phyloP scores from a whole-genome alignment of 2,113 vertebrate species.

The Gymnocephalus cernua region DNA sequence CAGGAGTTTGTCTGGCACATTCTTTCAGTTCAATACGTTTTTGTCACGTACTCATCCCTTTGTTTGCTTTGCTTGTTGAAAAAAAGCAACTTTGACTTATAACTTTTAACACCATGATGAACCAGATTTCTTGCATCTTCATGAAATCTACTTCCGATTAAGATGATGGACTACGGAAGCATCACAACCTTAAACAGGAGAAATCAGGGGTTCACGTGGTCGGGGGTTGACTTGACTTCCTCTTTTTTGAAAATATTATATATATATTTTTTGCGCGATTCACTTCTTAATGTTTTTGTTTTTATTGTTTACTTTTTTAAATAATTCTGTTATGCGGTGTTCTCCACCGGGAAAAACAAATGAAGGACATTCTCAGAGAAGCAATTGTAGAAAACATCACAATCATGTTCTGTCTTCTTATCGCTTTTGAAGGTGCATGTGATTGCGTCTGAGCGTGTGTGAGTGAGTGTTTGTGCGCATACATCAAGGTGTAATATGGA shows the following conservation, averaged over 20 bases:
- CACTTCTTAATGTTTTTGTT: constrained; percentile 71
- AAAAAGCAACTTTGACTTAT: constrained; percentile 41
- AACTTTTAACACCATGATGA: constrained; percentile 18
- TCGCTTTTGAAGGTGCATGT: constrained; percentile 76
- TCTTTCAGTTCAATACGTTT: constrained; percentile 46
- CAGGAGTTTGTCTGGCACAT: constrained; percentile 44
- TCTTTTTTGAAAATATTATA: constrained; percentile 79
- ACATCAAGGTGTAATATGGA: constrained; percentile 79
- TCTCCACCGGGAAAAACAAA: constrained; percentile 74
- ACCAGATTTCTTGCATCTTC: constrained; percentile 42
- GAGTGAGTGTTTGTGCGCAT: constrained; percentile 71
- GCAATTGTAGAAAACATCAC: constrained; percentile 77
- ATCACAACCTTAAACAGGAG: constrained; percentile 38
- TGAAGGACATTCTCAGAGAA: constrained; percentile 84
- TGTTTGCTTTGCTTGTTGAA: constrained; percentile 44
- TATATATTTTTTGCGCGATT: constrained; percentile 77
- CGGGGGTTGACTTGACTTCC: constrained; percentile 63
- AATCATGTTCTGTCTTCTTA: constrained; percentile 73
- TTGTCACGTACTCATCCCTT: constrained; percentile 35
- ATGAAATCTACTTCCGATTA: constrained; percentile 23
- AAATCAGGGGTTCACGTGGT: constrained; percentile 61
- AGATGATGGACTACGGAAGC: constrained; percentile 38
- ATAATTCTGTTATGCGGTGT: constrained; percentile 66
- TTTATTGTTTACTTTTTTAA: constrained; percentile 52
- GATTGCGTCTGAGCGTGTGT: constrained; percentile 70